Evolutionary conservation across 2,888 invertebrate genomes (phyloP), one percentile per base, ranked within the genome.

Genomic region (Hyles lineata): DNA sequence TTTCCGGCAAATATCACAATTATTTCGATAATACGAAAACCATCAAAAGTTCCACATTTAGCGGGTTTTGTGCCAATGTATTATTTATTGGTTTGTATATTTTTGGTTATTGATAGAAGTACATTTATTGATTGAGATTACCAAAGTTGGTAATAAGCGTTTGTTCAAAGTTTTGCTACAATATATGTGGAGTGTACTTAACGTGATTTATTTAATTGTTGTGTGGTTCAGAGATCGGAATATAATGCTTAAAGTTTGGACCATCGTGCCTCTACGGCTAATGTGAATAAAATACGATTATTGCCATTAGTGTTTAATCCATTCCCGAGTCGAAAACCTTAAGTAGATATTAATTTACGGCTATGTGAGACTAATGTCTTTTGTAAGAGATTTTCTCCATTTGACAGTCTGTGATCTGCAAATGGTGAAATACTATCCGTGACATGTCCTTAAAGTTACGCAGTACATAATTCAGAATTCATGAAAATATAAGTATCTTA

Each of bases 91-190:
- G 63, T 21, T 35, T 21, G 35, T 63, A 32, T 72, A 19, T 62
- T 43, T 61, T 43, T 61, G 35, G 59, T 70, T 58, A 35, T 59
- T 70, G 43, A 35, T 61, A 25, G 9, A 71, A 32, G 70, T 29
- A 58, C 55, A 55, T 21, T 58, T 59, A 58, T 58, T 21, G 58
- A 55, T 32, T 59, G 70, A 70, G 43, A 70, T 60, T 23, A 60
- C 61, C 35, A 25, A 71, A 60, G 61, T 71, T 71, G 59, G 59
- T 70, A 59, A 58, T 29, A 25, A 43, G 60, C 60, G 60, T 61
- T 50, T 32, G 43, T 23, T 61, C 17, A 21, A 29, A 25, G 23
- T 61, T 43, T 63, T 63, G n/a, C 0, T 17, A 9, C n/a, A 32
- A 35, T 63, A 29, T 35, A 29, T 25, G 23, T 60, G 15, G 25